Conservation (phyloP, 2,113 vertebrate genomes). For the Bothrops jararaca region DNA sequence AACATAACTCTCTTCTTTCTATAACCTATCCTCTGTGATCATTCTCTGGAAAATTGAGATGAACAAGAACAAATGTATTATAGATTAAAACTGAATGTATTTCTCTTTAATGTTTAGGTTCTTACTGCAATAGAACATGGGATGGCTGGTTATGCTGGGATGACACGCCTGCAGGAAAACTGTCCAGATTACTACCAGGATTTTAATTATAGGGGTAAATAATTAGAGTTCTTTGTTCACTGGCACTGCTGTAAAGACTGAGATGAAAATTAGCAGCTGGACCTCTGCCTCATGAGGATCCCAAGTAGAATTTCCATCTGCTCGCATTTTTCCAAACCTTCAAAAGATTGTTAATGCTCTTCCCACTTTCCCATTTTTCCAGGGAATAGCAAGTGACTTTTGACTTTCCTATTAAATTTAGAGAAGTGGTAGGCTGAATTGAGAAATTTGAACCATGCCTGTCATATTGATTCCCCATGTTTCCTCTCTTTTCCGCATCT, state of each 20-base stretch:
- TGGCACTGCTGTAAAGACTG: not conserved
- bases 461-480: not conserved
- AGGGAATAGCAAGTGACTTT: not conserved
- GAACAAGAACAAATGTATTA: not conserved
- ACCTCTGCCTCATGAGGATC: not conserved
- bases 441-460: not conserved
- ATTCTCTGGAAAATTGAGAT: not conserved
- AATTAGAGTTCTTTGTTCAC: not conserved
- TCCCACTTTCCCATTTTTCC: not conserved
- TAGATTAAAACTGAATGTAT: not conserved
- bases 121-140: constrained; percentile 91
- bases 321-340: not conserved
- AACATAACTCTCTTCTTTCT: no score
- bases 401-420: not conserved
- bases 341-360: not conserved
- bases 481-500: not conserved
- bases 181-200: constrained; percentile 95
- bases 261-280: not conserved
- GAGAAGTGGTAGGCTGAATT: not conserved
- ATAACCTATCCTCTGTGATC: not conserved
- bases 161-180: constrained; percentile 79
- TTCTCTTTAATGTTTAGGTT: constrained; percentile 58
- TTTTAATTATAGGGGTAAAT: constrained; percentile 89
- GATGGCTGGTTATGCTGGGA: constrained; percentile 98
- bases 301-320: not conserved